A percentile compares a stretch with the other conserved stretches of the same genome.
phyloP scores from a whole-genome alignment of 2,797 vertebrate genomes.

The Chromobotia macracanthus region DNA sequence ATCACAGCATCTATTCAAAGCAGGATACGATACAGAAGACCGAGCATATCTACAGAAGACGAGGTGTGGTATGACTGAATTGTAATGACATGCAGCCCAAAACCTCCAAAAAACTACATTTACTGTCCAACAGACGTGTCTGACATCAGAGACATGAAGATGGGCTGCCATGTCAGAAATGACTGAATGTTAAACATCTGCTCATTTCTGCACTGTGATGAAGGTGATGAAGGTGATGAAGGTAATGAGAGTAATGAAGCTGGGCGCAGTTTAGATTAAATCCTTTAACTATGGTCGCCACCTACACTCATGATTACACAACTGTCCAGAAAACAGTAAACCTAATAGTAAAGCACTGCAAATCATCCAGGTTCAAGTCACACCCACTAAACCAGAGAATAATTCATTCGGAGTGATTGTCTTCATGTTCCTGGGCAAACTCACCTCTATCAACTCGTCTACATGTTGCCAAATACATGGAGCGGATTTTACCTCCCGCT shows the following conservation, averaged over 20 bases:
- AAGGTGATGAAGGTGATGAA: too few relatives aligned
- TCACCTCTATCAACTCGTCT: slow-evolving; percentile 63
- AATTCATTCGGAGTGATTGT: not conserved
- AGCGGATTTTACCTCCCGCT: not conserved
- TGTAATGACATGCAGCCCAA: slow-evolving; percentile 53
- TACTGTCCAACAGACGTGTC: not conserved
- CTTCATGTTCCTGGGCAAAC: slow-evolving; percentile 49
- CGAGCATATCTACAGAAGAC: slow-evolving; percentile 41
- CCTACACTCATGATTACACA: slow-evolving; percentile 37
- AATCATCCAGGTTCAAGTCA: not conserved
- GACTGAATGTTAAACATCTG: slow-evolving; percentile 3
- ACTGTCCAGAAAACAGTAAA: not conserved
- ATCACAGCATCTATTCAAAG: slow-evolving; percentile 22
- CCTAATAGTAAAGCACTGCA: not conserved
- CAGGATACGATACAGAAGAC: not conserved
- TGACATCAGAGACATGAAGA: not conserved
- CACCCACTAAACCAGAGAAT: not conserved
- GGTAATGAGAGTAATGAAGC: slow-evolving; percentile 24
- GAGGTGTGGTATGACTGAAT: slow-evolving; percentile 60
- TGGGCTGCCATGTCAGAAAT: not conserved
- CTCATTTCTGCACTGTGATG: not conserved
- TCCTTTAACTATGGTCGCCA: too few relatives aligned
- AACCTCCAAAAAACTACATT: not conserved
- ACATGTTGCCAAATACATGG: slow-evolving; percentile 52
- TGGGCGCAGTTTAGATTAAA: slow-evolving; percentile 39